Conservation (phyloP, 2,113 vertebrate species). For the Aleadryas rufinucha region DNA sequence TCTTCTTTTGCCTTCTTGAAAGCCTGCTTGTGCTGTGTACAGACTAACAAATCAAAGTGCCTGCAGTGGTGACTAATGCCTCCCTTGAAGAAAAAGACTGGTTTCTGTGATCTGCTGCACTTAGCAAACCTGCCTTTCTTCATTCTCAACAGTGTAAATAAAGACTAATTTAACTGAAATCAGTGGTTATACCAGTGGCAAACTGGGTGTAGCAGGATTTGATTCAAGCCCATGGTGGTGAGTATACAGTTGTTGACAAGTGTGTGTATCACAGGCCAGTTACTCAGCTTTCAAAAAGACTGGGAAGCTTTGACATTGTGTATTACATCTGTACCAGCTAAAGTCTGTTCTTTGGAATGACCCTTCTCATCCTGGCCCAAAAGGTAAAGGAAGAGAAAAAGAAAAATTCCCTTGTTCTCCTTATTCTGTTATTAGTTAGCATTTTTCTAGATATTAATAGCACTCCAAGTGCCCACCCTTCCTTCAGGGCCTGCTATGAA, state of each 20-base stretch:
- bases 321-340: not conserved
- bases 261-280: not conserved
- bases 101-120: not conserved
- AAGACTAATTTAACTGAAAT: slow-evolving; percentile 6
- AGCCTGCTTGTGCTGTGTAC: not conserved
- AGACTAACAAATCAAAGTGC: not conserved
- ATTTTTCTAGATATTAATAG: not conserved
- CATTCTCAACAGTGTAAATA: slow-evolving; percentile 21
- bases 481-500: not conserved
- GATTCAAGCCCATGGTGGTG: not conserved
- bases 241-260: not conserved
- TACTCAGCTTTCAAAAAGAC: not conserved
- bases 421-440: not conserved
- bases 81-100: slow-evolving; percentile 33
- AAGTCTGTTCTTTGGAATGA: not conserved
- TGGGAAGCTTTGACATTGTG: not conserved
- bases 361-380: not conserved
- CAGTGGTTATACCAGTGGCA: not conserved
- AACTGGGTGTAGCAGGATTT: not conserved
- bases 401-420: not conserved
- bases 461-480: not conserved
- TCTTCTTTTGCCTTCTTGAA: not conserved
- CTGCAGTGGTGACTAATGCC: slow-evolving; percentile 32
- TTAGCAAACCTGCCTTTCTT: slow-evolving; percentile 49
- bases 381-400: not conserved